Evolutionary conservation across 2,113 vertebrate genomes (phyloP).

Genomic region (Todiramphus chloris): DNA sequence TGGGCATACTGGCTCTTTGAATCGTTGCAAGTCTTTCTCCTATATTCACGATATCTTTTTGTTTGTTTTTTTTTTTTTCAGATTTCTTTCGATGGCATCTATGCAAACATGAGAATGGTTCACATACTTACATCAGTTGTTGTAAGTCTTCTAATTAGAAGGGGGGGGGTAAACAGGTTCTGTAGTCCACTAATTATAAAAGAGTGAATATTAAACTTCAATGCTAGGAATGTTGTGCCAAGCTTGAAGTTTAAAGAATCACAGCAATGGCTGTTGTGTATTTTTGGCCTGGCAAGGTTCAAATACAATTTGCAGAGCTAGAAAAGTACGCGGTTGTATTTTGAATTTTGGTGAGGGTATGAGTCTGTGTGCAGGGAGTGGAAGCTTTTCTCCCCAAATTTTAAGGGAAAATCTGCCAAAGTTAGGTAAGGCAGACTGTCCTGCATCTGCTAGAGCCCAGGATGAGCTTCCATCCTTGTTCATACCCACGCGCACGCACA

Average conservation of each 20-base stretch:
- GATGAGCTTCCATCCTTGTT: neutral
- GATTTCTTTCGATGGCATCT: conserved; percentile 97
- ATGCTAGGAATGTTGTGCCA: neutral
- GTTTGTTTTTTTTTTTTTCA: conserved; percentile 69
- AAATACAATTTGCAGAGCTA: neutral
- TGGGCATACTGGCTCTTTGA: neutral
- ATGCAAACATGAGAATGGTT: conserved; percentile 99
- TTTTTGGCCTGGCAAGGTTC: neutral
- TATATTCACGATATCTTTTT: neutral
- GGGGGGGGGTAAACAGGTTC: neutral
- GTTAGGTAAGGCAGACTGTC: neutral
- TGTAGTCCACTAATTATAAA: neutral
- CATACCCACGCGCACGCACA: neutral
- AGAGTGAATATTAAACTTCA: neutral
- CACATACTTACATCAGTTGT: conserved; percentile 98
- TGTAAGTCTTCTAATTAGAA: conserved; percentile 80
- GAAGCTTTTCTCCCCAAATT: neutral
- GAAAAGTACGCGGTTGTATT: neutral
- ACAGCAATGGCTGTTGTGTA: neutral
- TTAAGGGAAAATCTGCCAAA: neutral
- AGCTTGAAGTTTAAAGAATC: neutral
- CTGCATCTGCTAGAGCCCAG: neutral
- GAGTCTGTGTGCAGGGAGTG: neutral
- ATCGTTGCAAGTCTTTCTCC: neutral
- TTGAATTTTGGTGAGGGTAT: neutral